Conservation (phyloP, 1,140 invertebrate genomes). For the Sinonovacula constricta region DNA sequence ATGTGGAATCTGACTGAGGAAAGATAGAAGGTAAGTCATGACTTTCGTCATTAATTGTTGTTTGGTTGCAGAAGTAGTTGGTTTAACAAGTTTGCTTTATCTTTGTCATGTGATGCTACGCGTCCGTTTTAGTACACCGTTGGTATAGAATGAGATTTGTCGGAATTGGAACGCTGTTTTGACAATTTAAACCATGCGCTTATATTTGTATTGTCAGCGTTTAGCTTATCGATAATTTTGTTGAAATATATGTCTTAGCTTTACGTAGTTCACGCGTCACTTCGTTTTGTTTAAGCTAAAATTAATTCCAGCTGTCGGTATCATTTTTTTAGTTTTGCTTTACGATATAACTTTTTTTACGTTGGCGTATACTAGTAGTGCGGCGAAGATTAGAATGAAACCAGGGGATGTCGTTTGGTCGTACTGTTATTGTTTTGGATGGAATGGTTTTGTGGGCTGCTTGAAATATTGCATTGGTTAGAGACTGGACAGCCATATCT, state of each 20-base stretch:
- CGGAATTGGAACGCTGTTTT: too few species aligned
- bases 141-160: neutral
- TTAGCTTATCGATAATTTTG: neutral
- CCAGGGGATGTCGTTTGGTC: constrained; percentile 26
- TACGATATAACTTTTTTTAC: constrained; percentile 25
- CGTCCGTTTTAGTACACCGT: neutral
- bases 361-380: constrained; percentile 16
- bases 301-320: neutral
- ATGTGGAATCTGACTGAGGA: too few species aligned
- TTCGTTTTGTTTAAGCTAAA: constrained; percentile 19
- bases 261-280: constrained; percentile 4
- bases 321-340: constrained; percentile 35
- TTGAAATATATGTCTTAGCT: neutral
- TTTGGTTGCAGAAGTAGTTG: neutral
- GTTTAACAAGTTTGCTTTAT: constrained; percentile 9
- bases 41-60: neutral
- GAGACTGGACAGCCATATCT: neutral
- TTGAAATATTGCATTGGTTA: constrained; percentile 6
- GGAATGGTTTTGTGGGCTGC: constrained; percentile 16
- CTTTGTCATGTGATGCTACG: neutral
- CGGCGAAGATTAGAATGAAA: constrained; percentile 17
- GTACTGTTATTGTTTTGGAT: constrained; percentile 34
- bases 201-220: neutral
- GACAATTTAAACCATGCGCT: too few species aligned
- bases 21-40: constrained; percentile 9